Conservation (phyloP, 2,888 invertebrate genomes). For the Invenusta paracnida region DNA sequence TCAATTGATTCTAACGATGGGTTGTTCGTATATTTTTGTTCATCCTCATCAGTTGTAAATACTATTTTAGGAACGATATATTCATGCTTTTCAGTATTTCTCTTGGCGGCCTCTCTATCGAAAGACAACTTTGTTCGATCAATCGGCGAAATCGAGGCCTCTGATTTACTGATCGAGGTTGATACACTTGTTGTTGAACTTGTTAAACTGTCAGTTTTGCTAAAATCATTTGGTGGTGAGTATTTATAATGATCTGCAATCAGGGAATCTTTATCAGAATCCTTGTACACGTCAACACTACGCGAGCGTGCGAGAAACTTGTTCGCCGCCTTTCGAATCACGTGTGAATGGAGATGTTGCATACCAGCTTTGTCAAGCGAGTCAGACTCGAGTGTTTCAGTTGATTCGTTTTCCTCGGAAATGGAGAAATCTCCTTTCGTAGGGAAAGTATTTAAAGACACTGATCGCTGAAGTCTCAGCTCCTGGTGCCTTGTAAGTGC, state of each 20-base stretch:
- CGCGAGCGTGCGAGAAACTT: background rate
- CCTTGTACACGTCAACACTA: background rate
- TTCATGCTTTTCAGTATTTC: no score
- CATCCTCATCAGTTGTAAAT: background rate
- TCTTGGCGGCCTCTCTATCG: no score
- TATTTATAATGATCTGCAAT: background rate
- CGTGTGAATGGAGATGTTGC: background rate
- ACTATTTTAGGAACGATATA: background rate
- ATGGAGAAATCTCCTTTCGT: background rate
- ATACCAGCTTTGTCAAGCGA: background rate
- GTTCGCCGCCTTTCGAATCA: background rate
- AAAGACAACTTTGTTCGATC: no score
- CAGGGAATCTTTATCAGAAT: background rate
- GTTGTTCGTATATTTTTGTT: background rate
- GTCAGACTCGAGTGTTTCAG: background rate
- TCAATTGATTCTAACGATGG: background rate
- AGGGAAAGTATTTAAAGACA: background rate
- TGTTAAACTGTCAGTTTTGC: background rate
- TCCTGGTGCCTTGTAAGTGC: background rate
- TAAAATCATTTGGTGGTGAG: no score
- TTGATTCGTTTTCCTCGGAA: background rate
- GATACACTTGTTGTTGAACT: background rate
- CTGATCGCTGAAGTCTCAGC: background rate
- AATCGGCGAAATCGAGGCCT: background rate
- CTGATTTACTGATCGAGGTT: background rate